Conservation (phyloP, 1,140 invertebrate species). For the Nasonia vitripennis region DNA sequence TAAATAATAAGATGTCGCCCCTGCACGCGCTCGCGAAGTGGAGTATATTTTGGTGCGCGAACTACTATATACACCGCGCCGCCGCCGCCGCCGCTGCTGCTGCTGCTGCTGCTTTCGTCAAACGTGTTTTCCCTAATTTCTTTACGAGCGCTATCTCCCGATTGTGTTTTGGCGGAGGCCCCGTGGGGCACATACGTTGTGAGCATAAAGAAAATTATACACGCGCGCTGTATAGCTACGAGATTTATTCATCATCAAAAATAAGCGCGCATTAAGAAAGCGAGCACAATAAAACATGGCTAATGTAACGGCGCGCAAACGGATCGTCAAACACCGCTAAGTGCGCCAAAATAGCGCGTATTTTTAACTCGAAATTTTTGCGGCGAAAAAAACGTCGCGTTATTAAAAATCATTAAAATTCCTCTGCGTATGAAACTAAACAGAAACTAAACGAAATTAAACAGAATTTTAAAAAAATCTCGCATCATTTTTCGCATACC, state of each 20-base stretch:
- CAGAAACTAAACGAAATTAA: conserved; percentile 28
- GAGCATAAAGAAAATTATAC: neutral
- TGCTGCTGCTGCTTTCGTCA: neutral
- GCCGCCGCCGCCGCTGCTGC: no score
- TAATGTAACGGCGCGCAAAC: conserved; percentile 13
- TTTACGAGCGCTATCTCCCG: neutral
- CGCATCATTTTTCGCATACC: conserved; percentile 34
- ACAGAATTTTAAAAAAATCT: conserved; percentile 45
- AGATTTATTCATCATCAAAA: conserved; percentile 14
- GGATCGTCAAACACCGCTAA: conserved; percentile 26
- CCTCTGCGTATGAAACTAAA: neutral
- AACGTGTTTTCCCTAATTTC: conserved; percentile 3
- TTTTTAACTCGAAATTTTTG: conserved; percentile 45
- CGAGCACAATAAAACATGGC: conserved; percentile 18
- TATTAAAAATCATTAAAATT: conserved; percentile 49
- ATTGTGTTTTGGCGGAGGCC: neutral
- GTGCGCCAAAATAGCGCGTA: conserved; percentile 30
- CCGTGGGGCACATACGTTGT: no score
- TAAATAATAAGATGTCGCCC: conserved; percentile 44
- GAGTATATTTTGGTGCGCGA: conserved; percentile 52
- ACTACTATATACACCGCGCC: neutral
- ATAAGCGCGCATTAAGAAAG: neutral
- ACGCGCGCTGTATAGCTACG: neutral
- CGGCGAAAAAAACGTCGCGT: conserved; percentile 27
- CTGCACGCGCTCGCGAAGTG: neutral